Percentiles rank a stretch among this genome's conserved stretches.
Evolutionary conservation across 2,888 invertebrate species (phyloP).

Genomic region (Timema podura): DNA sequence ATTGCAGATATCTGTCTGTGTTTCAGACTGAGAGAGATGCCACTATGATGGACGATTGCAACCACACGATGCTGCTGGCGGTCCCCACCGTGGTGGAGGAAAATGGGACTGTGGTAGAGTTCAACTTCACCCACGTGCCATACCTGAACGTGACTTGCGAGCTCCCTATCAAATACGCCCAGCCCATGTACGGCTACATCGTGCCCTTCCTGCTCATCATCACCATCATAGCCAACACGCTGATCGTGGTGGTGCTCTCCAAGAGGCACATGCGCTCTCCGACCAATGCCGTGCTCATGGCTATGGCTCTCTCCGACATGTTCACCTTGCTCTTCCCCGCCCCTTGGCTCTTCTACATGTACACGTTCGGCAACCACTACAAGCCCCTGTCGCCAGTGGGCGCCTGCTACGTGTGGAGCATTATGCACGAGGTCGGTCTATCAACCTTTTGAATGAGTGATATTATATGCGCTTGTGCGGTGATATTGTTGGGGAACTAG

Average conservation of each 20-base stretch:
- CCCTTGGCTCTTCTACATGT: constrained; percentile 89
- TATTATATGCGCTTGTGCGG: too few species aligned
- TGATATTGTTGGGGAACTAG: too few species aligned
- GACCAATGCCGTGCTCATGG: constrained; percentile 87
- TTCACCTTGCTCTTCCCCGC: constrained; percentile 87
- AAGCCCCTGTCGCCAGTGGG: constrained; percentile 70
- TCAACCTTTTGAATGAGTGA: constrained; percentile 2
- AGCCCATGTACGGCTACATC: constrained; percentile 71
- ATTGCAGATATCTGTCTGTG: too few species aligned
- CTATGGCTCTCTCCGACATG: constrained; percentile 96
- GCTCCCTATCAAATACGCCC: constrained; percentile 60
- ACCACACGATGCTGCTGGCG: constrained; percentile 11
- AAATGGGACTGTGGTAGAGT: background rate
- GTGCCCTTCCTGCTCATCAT: constrained; percentile 81
- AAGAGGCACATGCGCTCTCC: constrained; percentile 89
- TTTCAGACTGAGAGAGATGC: background rate
- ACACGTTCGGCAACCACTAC: constrained; percentile 82
- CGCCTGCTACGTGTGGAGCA: constrained; percentile 74
- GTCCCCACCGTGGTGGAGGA: background rate
- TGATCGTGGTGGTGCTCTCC: constrained; percentile 85
- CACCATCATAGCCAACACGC: constrained; percentile 85
- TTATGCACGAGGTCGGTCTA: constrained; percentile 67
- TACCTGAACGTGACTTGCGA: constrained; percentile 61
- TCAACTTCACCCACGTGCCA: constrained; percentile 1
- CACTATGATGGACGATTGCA: constrained; percentile 5